Evolutionary conservation across 2,113 vertebrate species (phyloP).

Genomic region (Hylia prasina): DNA sequence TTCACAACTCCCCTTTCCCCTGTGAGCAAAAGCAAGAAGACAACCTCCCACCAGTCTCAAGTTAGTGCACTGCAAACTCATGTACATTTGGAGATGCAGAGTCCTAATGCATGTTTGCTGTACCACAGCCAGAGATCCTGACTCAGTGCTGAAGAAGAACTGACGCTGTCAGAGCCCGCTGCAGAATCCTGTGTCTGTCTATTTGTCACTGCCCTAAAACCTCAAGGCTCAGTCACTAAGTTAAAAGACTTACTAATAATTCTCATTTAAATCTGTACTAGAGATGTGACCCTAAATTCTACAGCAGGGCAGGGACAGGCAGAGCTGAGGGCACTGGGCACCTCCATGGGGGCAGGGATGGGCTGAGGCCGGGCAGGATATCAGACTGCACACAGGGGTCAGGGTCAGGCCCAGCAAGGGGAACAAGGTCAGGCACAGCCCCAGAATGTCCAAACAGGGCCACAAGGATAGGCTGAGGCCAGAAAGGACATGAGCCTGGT

Average conservation of each 20-base stretch:
- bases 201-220: background rate
- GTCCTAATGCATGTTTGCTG: background rate
- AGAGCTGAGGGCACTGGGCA: background rate
- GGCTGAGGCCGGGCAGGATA: background rate
- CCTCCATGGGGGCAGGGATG: background rate
- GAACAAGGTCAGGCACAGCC: background rate
- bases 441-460: background rate
- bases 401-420: background rate
- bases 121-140: background rate
- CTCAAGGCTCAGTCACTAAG: background rate
- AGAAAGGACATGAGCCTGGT: background rate
- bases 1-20: background rate
- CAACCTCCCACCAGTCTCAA: background rate
- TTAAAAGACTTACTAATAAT: background rate
- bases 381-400: accelerated
- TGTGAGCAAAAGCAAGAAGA: background rate
- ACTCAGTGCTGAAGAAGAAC: background rate
- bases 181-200: background rate
- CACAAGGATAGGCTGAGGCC: background rate
- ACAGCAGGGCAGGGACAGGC: background rate
- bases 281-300: background rate
- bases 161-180: background rate
- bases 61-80: background rate
- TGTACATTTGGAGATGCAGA: background rate
- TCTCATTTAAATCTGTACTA: background rate